Evolutionary conservation across 37 sponge, comb jelly and placozoan genomes (phyloP), one percentile per base, ranked within the genome.

Genomic region (Crambe crambe): DNA sequence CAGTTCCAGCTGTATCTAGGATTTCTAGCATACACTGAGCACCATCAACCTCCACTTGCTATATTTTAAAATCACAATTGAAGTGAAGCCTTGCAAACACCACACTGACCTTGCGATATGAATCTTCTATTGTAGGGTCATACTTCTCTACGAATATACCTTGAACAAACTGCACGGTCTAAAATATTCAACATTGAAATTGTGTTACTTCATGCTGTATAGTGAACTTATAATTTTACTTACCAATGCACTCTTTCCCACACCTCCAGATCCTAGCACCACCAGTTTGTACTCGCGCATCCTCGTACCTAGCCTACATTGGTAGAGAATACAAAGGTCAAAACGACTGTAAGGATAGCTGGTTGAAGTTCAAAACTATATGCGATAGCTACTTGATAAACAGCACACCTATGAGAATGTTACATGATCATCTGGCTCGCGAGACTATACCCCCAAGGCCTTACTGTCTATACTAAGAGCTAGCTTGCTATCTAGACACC

Each of bases 101-200:
- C 40, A 54, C 0, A 10, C 64, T 78, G 42, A 91, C 98, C 96
- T 98, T 98, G 35, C 98, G 68, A 81, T 98, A 98, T 2, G 98
- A 98, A 59, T 98, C 98, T 58, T 98, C 98, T 60, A 98, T 98
- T 21, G 98, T 98, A 0, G 98, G 98, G 62, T 98, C 98, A 76
- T 98, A 98, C 61, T 98, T 98, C 75, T 98, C 98, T 25, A 98
- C 98, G 75, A 98, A 98, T 34, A 98, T 98, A 5, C 98, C 98
- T 84, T 98, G 98, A 17, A 98, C 98, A 86, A 98, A 98, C 68
- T 98, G 98, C 22, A 98, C 98, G 57, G 98, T 98, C 96, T 97
- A 64, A 17, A 40, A 1, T 39, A 63, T 9, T 30, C 3, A 9
- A 76, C 37, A 17, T 2, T 57, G 12, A 76, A 5, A 41, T 43